Evolutionary conservation across 2,797 vertebrate genomes (phyloP).

Genomic region (Ataeniobius toweri): DNA sequence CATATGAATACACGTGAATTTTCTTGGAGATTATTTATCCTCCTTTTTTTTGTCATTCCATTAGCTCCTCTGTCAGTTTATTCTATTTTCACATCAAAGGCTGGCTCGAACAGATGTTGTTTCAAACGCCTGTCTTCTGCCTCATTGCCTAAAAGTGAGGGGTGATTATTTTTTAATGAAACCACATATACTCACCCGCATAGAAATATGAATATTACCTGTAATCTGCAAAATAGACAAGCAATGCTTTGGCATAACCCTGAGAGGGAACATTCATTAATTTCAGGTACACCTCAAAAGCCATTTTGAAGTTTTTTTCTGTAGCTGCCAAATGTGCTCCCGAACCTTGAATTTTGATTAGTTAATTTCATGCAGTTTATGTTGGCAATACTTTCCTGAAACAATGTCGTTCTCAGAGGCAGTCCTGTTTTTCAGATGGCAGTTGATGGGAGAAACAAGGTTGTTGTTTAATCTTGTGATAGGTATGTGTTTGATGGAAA

Average conservation of each 20-base stretch:
- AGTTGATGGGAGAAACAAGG: slow-evolving; percentile 53
- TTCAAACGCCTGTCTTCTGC: slow-evolving; percentile 80
- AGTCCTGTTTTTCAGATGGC: slow-evolving; percentile 65
- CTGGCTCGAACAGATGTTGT: slow-evolving; percentile 79
- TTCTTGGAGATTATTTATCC: slow-evolving; percentile 74
- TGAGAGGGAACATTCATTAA: slow-evolving; percentile 66
- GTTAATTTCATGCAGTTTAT: slow-evolving; percentile 73
- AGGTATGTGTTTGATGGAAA: slow-evolving; percentile 62
- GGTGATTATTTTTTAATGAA: slow-evolving; percentile 84
- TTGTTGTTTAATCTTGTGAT: slow-evolving; percentile 65
- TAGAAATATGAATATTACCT: slow-evolving; percentile 62
- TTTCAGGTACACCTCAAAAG: slow-evolving; percentile 60
- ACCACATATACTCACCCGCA: slow-evolving; percentile 49
- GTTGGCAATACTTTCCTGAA: slow-evolving; percentile 58
- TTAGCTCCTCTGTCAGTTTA: slow-evolving; percentile 76
- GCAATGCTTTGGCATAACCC: slow-evolving; percentile 61
- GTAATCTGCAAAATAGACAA: slow-evolving; percentile 74
- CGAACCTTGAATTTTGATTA: slow-evolving; percentile 75
- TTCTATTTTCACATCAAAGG: slow-evolving; percentile 81
- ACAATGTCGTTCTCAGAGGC: slow-evolving; percentile 71
- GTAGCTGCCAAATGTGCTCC: slow-evolving; percentile 65
- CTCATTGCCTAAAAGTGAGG: slow-evolving; percentile 80
- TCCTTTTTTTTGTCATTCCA: slow-evolving; percentile 72
- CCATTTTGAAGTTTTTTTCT: slow-evolving; percentile 62
- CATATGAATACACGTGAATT: slow-evolving; percentile 67